Evolutionary conservation across 2,888 invertebrate species (phyloP), one percentile per base, ranked within the genome.

Genomic region (Euplexia lucipara): DNA sequence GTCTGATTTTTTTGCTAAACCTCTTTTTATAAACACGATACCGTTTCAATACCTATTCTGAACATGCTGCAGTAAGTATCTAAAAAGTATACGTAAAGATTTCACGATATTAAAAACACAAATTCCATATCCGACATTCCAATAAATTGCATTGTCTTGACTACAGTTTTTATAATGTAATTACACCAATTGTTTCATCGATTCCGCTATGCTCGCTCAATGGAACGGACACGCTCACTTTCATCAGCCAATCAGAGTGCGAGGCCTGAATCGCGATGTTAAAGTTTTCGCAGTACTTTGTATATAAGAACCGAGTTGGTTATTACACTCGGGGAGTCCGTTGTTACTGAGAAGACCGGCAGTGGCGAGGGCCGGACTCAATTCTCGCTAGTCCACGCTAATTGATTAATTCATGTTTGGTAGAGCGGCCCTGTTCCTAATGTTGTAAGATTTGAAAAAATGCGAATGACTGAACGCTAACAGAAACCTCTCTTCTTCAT

Each of bases 331-430:
- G 90, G 93, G 93, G 91, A 92, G 94, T 94, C 93, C 94, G 92
- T 94, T 94, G 93, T 73, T 92, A 90, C 90, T 90, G 88, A 84
- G 94, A 94, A 94, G 93, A 92, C 92, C 91, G 93, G 93, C 89
- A 83, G 78, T 92, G 79, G 93, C 92, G 93, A 94, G 92, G 85
- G 90, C 92, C 94, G 92, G 94, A 91, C 93, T 89, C 88, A 93
- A 92, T 82, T 78, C 93, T 94, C 93, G 94, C 93, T 92, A 80
- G 74, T 85, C 79, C 86, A 86, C 83, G 86, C 85, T 86, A 85
- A 84, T 87, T 83, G 74, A 85, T 83, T 87, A 87, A 88, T 90
- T 88, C 80, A 83, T 88, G 84, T 84, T 88, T 85, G 82, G 92
- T 93, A 92, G 93, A 93, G 93, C 72, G 92, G 92, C 85, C 83